Base-by-base conservation (phyloP, 2,888 invertebrate species). In the Caenorhabditis sulstoni region DNA sequence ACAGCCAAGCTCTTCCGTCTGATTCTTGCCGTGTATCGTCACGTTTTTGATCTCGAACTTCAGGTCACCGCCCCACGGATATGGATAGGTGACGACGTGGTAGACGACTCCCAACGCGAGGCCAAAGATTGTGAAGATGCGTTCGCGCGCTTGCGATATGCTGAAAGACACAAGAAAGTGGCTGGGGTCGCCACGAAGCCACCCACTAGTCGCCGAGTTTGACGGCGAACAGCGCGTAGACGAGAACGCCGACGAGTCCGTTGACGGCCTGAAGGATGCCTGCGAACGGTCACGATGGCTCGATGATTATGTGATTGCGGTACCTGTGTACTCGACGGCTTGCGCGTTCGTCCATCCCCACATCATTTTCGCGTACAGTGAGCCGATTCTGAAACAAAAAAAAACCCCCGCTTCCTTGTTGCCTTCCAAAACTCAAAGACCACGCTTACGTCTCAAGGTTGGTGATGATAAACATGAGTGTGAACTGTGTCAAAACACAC, bases 381-480 rank as follows among this genome's bases (percentile, higher is more conserved):
- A 73, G 12, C 83, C 83, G 29, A 84, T 81, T 58, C 83, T 84
- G 55, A 61, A 78, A 65, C 14, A 47, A 11, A 44, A 45, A 11
- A 18, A n/a, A n/a, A n/a, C n/a, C n/a, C n/a, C n/a, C n/a, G n/a
- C n/a, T n/a, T n/a, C n/a, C n/a, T n/a, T n/a, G n/a, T n/a, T n/a
- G n/a, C n/a, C n/a, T 23, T 20, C 22, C 12, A 11, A 35, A n/a
- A 29, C n/a, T 35, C 49, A 44, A 62, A 52, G 12, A 39, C n/a
- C n/a, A n/a, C n/a, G 59, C 79, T 16, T 58, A 85, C 83, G 85
- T 83, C 44, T 85, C 85, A 44, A 85, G 65, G 39, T 85, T 85
- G 37, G 83, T 84, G 35, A 84, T 80, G 67, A 84, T 84, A 71
- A 84, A 84, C 83, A 84, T 84, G 37, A 82, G 61, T 1, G 83